phyloP scores from a whole-genome alignment of 2,888 invertebrate species.

The Cremastobaeus sp. region DNA sequence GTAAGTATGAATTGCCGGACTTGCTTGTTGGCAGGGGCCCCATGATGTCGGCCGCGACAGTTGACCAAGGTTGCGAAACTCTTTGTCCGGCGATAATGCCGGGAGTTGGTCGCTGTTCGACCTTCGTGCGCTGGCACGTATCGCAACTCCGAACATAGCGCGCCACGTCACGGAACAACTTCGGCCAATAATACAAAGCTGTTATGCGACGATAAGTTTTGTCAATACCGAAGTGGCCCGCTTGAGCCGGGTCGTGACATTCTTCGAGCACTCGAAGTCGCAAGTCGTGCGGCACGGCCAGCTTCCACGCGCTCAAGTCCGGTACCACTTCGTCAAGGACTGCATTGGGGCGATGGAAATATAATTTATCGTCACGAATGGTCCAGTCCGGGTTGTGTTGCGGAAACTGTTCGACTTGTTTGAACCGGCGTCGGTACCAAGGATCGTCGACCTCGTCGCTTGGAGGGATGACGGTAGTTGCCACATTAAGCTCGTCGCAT shows the following conservation, averaged over 20 bases:
- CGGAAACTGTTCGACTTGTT: neutral
- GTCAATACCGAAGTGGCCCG: too few species aligned
- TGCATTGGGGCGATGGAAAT: neutral
- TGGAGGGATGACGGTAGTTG: neutral
- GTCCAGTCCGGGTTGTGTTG: too few species aligned
- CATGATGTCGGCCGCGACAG: too few species aligned
- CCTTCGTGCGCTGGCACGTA: too few species aligned
- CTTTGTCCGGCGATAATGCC: too few species aligned
- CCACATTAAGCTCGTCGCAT: neutral
- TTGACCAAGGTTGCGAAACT: neutral
- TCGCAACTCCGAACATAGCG: too few species aligned
- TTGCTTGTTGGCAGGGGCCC: neutral
- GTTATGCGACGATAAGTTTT: too few species aligned
- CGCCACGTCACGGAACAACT: too few species aligned
- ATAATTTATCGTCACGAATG: neutral
- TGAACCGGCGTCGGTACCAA: neutral
- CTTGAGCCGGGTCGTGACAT: neutral
- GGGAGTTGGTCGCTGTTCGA: too few species aligned
- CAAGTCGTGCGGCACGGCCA: too few species aligned
- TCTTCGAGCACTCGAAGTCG: neutral
- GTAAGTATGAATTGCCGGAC: neutral
- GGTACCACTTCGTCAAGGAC: neutral
- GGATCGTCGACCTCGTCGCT: neutral
- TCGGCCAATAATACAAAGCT: constrained; percentile 1
- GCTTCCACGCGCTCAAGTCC: neutral